Base-by-base conservation (phyloP, 2,888 invertebrate genomes). In the Gnatocerus cornutus region DNA sequence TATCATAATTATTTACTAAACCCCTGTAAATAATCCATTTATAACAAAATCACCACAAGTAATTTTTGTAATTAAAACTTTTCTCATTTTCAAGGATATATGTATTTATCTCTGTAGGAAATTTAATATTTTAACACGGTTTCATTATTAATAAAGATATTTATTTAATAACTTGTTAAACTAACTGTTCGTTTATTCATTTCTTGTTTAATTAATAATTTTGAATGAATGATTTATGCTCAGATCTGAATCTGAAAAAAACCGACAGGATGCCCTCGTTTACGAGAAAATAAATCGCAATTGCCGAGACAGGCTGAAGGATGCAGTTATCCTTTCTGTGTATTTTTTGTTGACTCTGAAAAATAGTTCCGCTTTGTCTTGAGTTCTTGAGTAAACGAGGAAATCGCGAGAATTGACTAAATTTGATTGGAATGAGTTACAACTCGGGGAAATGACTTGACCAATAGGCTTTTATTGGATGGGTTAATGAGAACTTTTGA, bases 51-150 rank as follows among this genome's bases (percentile, higher is more conserved):
- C 21, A 43, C 56, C 37, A 43, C 30, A 55, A 33, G 1, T 1
- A 55, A 21, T 55, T 55, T 55, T 39, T 55, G 55, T 10, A 55
- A 55, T 55, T 55, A 55, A 39, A 55, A 55, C 55, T 55, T 55
- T 55, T 37, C 37, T 16, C 53, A 16, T 37, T 53, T 53, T 14
- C 12, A 52, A 30, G 16, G 37, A 37, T 52, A 21, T 8, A 10
- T 9, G 1, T 29, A 33, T 33, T 33, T 33, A 33, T 41, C n/a
- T 10, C 41, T 3, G 12, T 33, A 33, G 33, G n/a, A n/a, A 33
- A 33, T 41, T n/a, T 7, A 37, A 37, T 37, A 37, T n/a, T 41
- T 3, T 3, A 41, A 10, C 41, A 39, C 37, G 37, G 55, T 16
- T 37, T 53, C 21, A 4, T 21, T 53, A 53, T 53, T 53, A 53